Percentiles rank a stretch among this genome's conserved stretches.
Conservation (phyloP, 1,140 invertebrate species). For the Metaphire vulgaris region DNA sequence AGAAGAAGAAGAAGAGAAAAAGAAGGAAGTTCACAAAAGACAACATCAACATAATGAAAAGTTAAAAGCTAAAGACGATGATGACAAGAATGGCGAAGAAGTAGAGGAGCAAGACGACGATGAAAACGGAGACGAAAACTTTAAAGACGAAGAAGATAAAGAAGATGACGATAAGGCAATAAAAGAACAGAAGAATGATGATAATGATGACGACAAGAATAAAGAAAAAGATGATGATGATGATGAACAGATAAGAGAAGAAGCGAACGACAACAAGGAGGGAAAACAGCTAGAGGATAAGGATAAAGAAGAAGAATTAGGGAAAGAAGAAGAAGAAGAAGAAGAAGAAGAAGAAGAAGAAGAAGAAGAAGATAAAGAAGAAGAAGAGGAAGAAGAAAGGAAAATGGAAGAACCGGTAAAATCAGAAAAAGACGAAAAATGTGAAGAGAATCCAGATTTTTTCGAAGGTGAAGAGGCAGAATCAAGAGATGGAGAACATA, state of each 20-base stretch:
- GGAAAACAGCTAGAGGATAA: background rate
- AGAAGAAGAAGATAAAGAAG: background rate
- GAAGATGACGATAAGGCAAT: background rate
- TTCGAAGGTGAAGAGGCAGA: slow-evolving; percentile 34
- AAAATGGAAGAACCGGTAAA: slow-evolving; percentile 36
- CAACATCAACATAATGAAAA: too few species aligned
- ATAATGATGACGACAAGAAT: slow-evolving; percentile 32
- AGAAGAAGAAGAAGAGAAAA: too few species aligned
- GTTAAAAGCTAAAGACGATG: background rate
- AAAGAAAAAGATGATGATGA: slow-evolving; percentile 34
- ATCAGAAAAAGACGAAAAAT: slow-evolving; percentile 38
- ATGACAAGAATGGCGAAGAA: background rate
- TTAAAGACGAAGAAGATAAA: background rate
- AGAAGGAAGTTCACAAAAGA: too few species aligned
- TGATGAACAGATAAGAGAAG: slow-evolving; percentile 25
- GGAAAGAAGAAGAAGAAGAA: background rate
- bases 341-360: background rate
- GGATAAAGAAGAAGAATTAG: background rate
- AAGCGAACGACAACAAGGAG: background rate
- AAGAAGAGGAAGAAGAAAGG: slow-evolving; percentile 26
- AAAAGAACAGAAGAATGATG: background rate
- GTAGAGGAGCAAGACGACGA: background rate
- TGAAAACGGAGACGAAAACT: background rate
- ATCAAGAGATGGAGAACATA: background rate
- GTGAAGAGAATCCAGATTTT: slow-evolving; percentile 38